Evolutionary conservation across 2,113 vertebrate genomes (phyloP).

Genomic region (Herpetotheres cachinnans): DNA sequence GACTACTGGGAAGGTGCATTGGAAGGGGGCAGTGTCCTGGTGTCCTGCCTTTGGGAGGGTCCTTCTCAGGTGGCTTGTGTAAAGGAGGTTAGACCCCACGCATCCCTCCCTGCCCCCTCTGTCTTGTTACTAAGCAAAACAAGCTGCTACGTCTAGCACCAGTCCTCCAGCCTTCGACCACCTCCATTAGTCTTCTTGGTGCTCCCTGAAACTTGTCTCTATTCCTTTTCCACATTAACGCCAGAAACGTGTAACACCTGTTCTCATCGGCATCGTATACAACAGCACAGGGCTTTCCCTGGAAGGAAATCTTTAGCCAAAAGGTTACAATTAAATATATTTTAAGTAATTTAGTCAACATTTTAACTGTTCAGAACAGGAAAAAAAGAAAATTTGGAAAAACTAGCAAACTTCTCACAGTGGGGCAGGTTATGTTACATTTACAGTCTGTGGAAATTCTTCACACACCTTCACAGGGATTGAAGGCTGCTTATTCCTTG

Average conservation of each 20-base stretch:
- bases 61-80: neutral
- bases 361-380: neutral
- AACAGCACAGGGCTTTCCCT: neutral
- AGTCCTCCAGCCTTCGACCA: neutral
- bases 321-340: neutral
- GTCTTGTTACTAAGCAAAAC: neutral
- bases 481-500: neutral
- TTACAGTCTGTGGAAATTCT: neutral
- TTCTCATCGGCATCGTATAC: neutral
- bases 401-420: neutral
- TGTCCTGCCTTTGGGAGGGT: neutral
- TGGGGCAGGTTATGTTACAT: neutral
- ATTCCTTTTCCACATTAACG: neutral
- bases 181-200: neutral
- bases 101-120: neutral
- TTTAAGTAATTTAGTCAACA: neutral
- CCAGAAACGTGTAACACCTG: neutral
- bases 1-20: neutral
- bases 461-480: neutral
- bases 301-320: neutral
- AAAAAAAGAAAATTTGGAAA: neutral
- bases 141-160: neutral
- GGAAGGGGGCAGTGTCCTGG: neutral
- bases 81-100: neutral
- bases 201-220: neutral